These are phyloP conservation scores for Trypoxylon attenuatum DNA, from an alignment of 2,888 invertebrate genomes.

Conservation along the genomic window DNA sequence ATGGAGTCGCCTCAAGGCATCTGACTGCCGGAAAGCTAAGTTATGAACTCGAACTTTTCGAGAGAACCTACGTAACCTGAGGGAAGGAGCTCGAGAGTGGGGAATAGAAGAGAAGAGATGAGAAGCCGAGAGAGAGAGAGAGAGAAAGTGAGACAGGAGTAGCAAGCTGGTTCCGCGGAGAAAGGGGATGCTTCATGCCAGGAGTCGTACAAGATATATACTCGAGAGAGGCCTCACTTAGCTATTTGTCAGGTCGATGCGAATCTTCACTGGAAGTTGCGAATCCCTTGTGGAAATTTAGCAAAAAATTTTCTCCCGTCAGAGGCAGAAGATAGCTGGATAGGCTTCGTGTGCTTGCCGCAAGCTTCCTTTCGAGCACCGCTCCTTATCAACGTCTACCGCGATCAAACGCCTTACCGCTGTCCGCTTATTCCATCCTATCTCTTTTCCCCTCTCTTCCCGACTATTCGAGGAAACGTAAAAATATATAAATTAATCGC, in stretches of 20 bases:
- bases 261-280: conserved; percentile 53
- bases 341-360: no score
- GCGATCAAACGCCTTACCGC: no score
- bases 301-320: conserved; percentile 1
- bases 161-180: conserved; percentile 10
- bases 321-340: no score
- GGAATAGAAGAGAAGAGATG: no score
- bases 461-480: no score
- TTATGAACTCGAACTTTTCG: conserved; percentile 63
- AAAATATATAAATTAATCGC: no score
- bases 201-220: conserved; percentile 47
- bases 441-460: no score
- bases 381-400: no score
- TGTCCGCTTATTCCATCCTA: no score
- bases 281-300: conserved; percentile 31
- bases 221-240: conserved; percentile 50
- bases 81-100: background rate
- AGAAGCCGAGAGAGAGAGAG: background rate
- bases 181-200: conserved; percentile 8
- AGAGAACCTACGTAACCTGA: conserved; percentile 34
- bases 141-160: conserved; percentile 1
- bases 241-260: conserved; percentile 65
- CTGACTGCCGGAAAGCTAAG: conserved; percentile 36
- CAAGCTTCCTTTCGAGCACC: no score
- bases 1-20: conserved; percentile 4